These are phyloP conservation scores for Girardia tigrina DNA, from an alignment of 2,888 invertebrate genomes.

Conservation along the genomic window DNA sequence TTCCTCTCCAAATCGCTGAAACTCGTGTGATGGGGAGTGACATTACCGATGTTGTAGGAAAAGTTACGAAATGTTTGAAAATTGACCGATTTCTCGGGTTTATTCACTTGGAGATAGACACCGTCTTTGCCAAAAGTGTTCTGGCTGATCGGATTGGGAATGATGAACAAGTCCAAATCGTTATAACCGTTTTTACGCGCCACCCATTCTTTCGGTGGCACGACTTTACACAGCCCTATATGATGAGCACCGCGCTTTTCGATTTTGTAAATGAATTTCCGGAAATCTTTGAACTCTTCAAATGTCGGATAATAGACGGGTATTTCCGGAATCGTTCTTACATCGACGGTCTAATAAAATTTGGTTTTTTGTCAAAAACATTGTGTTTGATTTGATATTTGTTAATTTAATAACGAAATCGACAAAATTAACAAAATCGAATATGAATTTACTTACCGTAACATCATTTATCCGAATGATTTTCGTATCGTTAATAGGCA, in stretches of 20 bases:
- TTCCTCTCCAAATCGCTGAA: constrained; percentile 57
- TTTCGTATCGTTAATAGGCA: no score
- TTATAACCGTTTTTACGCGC: constrained; percentile 69
- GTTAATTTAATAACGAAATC: no score
- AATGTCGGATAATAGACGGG: constrained; percentile 61
- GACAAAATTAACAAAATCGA: no score
- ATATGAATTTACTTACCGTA: no score
- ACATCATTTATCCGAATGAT: no score
- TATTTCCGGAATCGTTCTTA: background rate
- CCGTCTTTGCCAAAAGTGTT: constrained; percentile 86
- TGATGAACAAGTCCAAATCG: constrained; percentile 63
- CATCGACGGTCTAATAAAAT: background rate
- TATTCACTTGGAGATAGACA: constrained; percentile 53
- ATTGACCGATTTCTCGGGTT: background rate
- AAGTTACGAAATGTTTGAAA: constrained; percentile 25
- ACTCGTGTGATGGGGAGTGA: constrained; percentile 47
- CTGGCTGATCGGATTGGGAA: constrained; percentile 87
- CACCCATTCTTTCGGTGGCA: constrained; percentile 88
- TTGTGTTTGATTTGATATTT: no score
- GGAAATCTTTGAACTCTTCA: constrained; percentile 90
- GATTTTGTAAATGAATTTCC: constrained; percentile 74
- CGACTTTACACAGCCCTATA: constrained; percentile 83
- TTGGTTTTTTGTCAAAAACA: no score
- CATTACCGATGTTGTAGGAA: constrained; percentile 37
- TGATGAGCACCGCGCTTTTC: constrained; percentile 79